Evolutionary conservation across 2,888 invertebrate species (phyloP).

Genomic region (Bombylius major): DNA sequence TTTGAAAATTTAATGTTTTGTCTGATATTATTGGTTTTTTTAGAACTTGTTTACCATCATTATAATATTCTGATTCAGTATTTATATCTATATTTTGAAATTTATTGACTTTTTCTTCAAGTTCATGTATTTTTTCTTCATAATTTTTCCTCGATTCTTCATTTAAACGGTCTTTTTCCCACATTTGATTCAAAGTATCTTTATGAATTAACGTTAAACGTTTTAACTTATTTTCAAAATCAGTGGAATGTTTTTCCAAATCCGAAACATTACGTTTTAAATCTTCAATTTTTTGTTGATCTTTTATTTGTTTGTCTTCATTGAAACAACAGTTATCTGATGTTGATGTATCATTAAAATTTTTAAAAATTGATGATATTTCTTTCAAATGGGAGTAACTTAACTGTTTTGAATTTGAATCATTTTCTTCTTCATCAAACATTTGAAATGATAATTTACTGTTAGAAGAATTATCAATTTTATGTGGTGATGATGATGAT

Average conservation of each 20-base stretch:
- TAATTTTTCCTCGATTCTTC: constrained; percentile 17
- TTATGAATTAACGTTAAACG: constrained; percentile 21
- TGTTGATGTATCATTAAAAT: not conserved
- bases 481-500: constrained; percentile 10
- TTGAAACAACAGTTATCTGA: too few relatives aligned
- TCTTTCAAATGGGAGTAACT: too few relatives aligned
- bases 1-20: constrained; percentile 31
- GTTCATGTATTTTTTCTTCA: constrained; percentile 20
- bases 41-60: constrained; percentile 21
- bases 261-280: constrained; percentile 33
- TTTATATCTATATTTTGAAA: not conserved
- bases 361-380: too few relatives aligned
- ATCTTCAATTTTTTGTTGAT: constrained; percentile 35
- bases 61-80: too few relatives aligned
- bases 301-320: constrained; percentile 5
- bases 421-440: too few relatives aligned
- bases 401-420: too few relatives aligned
- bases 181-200: constrained; percentile 15
- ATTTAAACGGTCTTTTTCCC: constrained; percentile 21
- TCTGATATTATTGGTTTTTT: constrained; percentile 40
- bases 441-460: too few relatives aligned
- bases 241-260: constrained; percentile 32
- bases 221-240: constrained; percentile 31
- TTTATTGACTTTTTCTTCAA: constrained; percentile 5
- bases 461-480: too few relatives aligned